Evolutionary conservation across 2,888 invertebrate species (phyloP), one percentile per base, ranked within the genome.

Genomic region (Miltochrista miniata): DNA sequence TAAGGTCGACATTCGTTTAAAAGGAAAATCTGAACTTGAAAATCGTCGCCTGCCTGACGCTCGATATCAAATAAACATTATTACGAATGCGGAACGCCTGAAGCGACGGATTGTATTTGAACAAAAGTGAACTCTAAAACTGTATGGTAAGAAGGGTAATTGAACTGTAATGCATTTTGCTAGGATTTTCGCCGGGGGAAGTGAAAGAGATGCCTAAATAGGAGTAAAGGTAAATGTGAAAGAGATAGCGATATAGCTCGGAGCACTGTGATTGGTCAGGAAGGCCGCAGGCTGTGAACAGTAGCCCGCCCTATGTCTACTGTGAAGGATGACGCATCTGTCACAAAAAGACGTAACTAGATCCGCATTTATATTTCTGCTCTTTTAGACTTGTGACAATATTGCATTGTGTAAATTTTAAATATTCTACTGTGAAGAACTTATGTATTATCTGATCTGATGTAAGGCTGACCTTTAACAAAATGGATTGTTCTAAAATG

Each of bases 221-320:
- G 75, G 73, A 65, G 52, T 72, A 72, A 64, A 49, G 48, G 58
- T 59, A 68, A 35, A 83, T 64, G 74, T 54, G 74, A 87, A 64
- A 56, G 77, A 68, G 89, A 88, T 64, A 64, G 74, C 15, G 69
- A 87, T 84, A 91, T 91, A 85, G 91, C 91, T 92, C 84, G 81
- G 81, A 92, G 92, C 91, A 90, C 90, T 90, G 90, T 91, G 92
- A 92, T 92, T 92, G 92, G 92, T 92, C 90, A 91, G 90, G 89
- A 91, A 90, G 89, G 91, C 92, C 91, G 89, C 90, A 88, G 91
- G 92, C 91, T 83, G 89, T 90, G 90, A 89, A 90, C 92, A 83
- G 92, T 92, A 92, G 92, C 92, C 92, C 91, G 90, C 92, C 92
- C 91, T 91, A 90, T 90, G 90, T 90, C 90, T 90, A 89, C 89